A percentile compares a stretch with the other conserved stretches of the same genome.
Evolutionary conservation across 2,888 invertebrate genomes (phyloP).

Genomic region (Machimus atricapillus): DNA sequence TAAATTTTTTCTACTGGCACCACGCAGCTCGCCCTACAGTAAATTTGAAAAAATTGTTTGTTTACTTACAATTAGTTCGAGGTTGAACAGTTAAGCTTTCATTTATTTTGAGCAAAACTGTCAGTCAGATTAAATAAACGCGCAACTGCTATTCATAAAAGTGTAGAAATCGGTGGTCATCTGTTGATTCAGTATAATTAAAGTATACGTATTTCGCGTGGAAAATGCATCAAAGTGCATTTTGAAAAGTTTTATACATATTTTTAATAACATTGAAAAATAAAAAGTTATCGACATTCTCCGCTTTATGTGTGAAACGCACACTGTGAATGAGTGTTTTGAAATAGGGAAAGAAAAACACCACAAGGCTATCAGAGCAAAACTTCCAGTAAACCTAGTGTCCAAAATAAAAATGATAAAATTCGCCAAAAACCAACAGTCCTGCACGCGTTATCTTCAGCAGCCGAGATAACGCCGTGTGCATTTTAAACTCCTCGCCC

Average conservation of each 20-base stretch:
- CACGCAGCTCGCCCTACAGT: background rate
- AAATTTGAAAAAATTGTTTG: background rate
- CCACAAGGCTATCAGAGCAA: background rate
- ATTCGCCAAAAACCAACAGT: background rate
- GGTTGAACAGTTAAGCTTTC: background rate
- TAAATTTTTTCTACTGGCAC: background rate
- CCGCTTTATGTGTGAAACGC: background rate
- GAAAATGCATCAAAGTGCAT: background rate
- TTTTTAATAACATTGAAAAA: background rate
- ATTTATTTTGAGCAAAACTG: background rate
- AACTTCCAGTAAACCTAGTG: background rate
- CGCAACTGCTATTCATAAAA: background rate
- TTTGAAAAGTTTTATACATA: background rate
- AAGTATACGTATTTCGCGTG: background rate
- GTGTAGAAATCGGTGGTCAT: background rate
- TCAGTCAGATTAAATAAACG: background rate
- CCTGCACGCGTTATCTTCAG: background rate
- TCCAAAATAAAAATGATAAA: background rate
- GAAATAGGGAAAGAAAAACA: background rate
- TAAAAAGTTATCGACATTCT: background rate
- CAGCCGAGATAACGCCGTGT: background rate
- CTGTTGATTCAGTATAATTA: background rate
- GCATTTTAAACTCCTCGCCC: background rate
- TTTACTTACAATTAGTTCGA: too few species aligned
- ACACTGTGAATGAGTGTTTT: background rate